Evolutionary conservation across 2,888 invertebrate species (phyloP).

Genomic region (Xestia xanthographa): DNA sequence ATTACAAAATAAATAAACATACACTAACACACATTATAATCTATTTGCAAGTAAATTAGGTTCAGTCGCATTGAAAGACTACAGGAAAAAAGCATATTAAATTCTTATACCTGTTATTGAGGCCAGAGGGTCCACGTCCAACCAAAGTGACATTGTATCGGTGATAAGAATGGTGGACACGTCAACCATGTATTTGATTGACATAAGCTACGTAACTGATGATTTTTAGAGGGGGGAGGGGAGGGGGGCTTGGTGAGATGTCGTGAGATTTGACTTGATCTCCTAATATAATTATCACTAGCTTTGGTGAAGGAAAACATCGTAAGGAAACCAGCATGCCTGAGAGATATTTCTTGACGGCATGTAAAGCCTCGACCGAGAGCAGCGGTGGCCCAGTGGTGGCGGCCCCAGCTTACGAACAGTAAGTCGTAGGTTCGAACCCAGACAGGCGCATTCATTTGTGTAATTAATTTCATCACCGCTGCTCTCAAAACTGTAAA

Average conservation of each 20-base stretch:
- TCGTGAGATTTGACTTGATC: neutral
- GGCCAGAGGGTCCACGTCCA: neutral
- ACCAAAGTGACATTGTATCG: neutral
- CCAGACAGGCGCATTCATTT: no score
- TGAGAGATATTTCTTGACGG: no score
- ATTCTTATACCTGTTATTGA: neutral
- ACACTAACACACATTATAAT: slow-evolving; percentile 20
- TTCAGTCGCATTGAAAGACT: slow-evolving; percentile 1
- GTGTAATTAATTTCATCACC: no score
- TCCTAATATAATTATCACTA: no score
- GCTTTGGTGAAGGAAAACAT: no score
- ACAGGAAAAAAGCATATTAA: neutral
- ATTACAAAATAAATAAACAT: slow-evolving; percentile 18
- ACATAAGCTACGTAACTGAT: neutral
- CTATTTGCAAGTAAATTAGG: slow-evolving; percentile 29
- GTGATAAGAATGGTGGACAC: neutral
- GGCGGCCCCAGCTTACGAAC: no score
- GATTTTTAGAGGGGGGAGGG: neutral
- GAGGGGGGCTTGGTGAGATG: neutral
- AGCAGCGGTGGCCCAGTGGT: no score
- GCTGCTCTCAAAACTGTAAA: no score
- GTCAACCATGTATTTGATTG: neutral
- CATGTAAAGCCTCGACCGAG: no score
- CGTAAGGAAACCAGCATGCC: no score
- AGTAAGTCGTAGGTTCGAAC: no score